These are phyloP conservation scores for Loris lydekkerianus DNA, from an alignment of 2,797 vertebrate species.

Conservation along the genomic window DNA sequence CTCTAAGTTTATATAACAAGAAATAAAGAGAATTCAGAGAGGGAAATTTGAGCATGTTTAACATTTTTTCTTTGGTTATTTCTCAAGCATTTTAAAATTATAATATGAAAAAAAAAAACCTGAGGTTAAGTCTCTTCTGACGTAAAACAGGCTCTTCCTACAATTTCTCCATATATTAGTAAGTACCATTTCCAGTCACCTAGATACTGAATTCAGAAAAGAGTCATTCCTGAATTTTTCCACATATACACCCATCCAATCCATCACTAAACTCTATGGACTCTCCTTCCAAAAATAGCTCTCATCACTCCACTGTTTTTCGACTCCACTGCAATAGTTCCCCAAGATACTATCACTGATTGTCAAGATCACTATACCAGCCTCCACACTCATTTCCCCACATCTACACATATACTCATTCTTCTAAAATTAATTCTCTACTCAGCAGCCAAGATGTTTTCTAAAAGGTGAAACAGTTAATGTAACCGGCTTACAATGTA, in stretches of 20 bases:
- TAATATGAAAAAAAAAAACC: neutral
- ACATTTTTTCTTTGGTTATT: neutral
- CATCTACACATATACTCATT: neutral
- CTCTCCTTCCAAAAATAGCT: neutral
- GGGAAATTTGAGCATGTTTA: neutral
- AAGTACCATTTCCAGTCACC: neutral
- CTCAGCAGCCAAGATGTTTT: neutral
- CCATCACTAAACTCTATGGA: neutral
- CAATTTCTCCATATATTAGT: neutral
- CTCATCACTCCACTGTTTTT: neutral
- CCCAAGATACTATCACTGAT: neutral
- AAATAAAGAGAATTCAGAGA: no score
- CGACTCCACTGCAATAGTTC: neutral
- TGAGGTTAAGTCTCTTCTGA: neutral
- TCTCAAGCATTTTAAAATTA: conserved; percentile 5
- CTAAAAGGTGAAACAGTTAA: neutral
- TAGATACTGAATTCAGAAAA: neutral
- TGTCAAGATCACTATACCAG: neutral
- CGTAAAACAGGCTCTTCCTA: neutral
- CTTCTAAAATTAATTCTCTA: neutral
- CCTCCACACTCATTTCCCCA: neutral
- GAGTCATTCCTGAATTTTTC: neutral
- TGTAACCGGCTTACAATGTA: neutral
- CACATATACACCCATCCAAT: neutral
- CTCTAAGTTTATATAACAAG: neutral